phyloP scores from a whole-genome alignment of 1,140 invertebrate genomes.

The Cataglyphis hispanica region DNA sequence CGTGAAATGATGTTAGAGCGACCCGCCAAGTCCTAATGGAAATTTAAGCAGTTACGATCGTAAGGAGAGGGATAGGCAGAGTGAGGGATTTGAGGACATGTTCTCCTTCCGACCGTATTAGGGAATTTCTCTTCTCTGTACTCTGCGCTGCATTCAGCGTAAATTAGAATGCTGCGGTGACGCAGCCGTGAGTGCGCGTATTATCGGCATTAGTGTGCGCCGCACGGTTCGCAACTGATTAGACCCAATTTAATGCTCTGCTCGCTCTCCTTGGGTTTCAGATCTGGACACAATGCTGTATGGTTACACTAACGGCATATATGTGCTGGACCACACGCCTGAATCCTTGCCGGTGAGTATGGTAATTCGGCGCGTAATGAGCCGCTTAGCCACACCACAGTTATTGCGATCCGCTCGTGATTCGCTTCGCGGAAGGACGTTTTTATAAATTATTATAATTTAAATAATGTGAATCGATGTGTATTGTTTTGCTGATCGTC shows the following conservation, averaged over 20 bases:
- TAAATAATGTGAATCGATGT: background rate
- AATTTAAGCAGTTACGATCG: background rate
- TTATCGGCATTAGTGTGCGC: constrained; percentile 63
- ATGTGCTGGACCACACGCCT: constrained; percentile 84
- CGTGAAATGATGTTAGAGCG: constrained; percentile 26
- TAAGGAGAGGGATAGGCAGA: background rate
- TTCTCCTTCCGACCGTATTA: constrained; percentile 41
- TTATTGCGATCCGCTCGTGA: constrained; percentile 25
- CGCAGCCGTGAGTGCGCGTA: constrained; percentile 16
- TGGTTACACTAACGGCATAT: constrained; percentile 85
- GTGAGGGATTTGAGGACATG: constrained; percentile 16
- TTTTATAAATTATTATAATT: constrained; percentile 21
- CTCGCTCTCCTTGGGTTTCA: constrained; percentile 78
- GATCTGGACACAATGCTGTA: constrained; percentile 85
- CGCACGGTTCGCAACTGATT: constrained; percentile 47
- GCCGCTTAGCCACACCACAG: constrained; percentile 54
- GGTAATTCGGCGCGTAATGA: constrained; percentile 37
- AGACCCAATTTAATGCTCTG: constrained; percentile 73
- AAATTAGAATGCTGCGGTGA: constrained; percentile 61
- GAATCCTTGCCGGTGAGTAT: constrained; percentile 84
- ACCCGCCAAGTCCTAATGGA: constrained; percentile 16
- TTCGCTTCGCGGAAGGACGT: background rate
- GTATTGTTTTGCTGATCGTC: background rate
- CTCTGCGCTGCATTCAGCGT: constrained; percentile 19
- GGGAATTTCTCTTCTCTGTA: constrained; percentile 47